Base-by-base conservation (phyloP, 2,797 vertebrate genomes). In the Triplophysa bombifrons region DNA sequence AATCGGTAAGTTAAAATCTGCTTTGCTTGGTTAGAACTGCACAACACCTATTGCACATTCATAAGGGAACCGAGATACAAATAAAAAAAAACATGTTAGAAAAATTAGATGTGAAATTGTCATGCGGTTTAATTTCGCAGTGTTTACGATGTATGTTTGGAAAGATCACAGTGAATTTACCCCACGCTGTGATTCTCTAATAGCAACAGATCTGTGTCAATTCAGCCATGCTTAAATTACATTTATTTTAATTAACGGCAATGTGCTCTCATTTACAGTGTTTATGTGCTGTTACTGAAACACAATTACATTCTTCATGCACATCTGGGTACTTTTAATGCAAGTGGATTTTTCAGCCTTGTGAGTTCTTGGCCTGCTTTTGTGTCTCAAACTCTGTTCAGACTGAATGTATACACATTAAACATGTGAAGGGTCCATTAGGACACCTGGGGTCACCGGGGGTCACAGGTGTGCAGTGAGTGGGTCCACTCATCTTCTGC, bases 381-480 rank as follows among this genome's bases (percentile, higher is more conserved):
- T 13, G 13, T 19, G 51, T 19, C 9, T 30, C 11, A 74, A 74
- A 16, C 34, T 12, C 58, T 38, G 58, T 8, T 61, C 22, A 30
- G 19, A 50, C 25, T n/a, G 13, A 41, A 75, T 13, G 8, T 22
- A 16, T 19, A 51, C 41, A 60, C 53, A 69, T 56, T 48, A 60
- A 56, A 60, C 41, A 53, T 14, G 50, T 19, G 41, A 68, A 76
- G 46, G 41, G 30, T 50, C 25, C 27, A 44, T 51, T 51, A 51
- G 13, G 46, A 48, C 68, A n/a, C 61, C 9, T 19, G 44, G 20
- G 14, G 30, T 78, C 55, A 68, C n/a, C 22, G 51, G 30, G 38
- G 64, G 51, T 48, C 76, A 78, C 67, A 70, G 67, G 58, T 58
- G 64, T 78, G 53, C 64, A 71, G 69, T 72, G 55, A 76, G 67